Conservation (phyloP, 1,140 invertebrate genomes). For the Drosophila pandora region DNA sequence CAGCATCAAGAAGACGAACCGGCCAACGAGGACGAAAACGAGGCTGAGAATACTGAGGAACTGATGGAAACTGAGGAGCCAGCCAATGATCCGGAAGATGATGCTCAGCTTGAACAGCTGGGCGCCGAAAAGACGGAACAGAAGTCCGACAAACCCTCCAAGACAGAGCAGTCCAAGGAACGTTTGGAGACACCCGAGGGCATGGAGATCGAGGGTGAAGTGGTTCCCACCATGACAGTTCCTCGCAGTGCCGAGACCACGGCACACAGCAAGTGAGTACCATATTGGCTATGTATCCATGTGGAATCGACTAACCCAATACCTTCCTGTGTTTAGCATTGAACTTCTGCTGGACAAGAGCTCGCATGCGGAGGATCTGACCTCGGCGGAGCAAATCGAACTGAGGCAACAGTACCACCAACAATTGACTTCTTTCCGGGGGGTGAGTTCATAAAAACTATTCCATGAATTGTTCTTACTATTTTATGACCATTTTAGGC, state of each 20-base stretch:
- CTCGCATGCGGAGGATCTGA: slow-evolving; percentile 58
- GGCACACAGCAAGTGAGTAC: slow-evolving; percentile 85
- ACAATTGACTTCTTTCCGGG: slow-evolving; percentile 57
- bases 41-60: slow-evolving; percentile 85
- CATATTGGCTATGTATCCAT: background rate
- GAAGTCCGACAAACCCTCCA: slow-evolving; percentile 84
- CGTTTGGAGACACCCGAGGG: slow-evolving; percentile 78
- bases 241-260: slow-evolving; percentile 89
- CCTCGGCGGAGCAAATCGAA: slow-evolving; percentile 64
- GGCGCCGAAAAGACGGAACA: slow-evolving; percentile 85
- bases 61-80: slow-evolving; percentile 66
- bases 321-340: slow-evolving; percentile 31
- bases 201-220: slow-evolving; percentile 91
- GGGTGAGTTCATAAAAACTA: slow-evolving; percentile 40
- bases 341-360: slow-evolving; percentile 73
- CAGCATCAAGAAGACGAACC: slow-evolving; percentile 86
- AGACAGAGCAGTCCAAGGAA: slow-evolving; percentile 84
- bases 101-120: slow-evolving; percentile 85
- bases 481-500: slow-evolving; percentile 15
- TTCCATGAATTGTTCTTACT: background rate
- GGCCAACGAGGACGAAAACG: slow-evolving; percentile 85
- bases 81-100: slow-evolving; percentile 65
- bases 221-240: slow-evolving; percentile 88
- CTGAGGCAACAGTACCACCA: slow-evolving; percentile 74
- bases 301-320: background rate